Conservation (phyloP, 2,888 invertebrate genomes). For the Pediacus dermestoides region DNA sequence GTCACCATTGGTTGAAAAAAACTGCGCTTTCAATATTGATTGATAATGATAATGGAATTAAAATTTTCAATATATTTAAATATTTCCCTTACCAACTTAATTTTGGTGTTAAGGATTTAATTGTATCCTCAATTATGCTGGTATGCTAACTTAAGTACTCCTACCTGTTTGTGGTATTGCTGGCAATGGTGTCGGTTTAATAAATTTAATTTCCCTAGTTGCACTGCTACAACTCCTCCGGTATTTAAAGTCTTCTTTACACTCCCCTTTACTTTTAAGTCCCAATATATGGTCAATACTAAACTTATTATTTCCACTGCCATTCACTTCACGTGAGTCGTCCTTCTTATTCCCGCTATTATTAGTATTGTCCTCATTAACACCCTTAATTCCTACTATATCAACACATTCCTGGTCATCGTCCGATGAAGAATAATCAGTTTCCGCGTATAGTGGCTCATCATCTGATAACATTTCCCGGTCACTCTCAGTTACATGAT, state of each 20-base stretch:
- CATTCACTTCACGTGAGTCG: slow-evolving; percentile 25
- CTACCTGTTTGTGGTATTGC: slow-evolving; percentile 22
- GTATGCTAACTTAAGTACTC: too few relatives aligned
- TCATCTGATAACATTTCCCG: slow-evolving; percentile 23
- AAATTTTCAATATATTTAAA: too few relatives aligned
- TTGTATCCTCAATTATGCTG: too few relatives aligned
- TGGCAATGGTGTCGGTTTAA: slow-evolving; percentile 43
- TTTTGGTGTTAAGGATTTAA: too few relatives aligned
- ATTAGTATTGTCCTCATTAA: not conserved
- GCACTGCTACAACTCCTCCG: slow-evolving; percentile 15
- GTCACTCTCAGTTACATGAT: slow-evolving; percentile 21
- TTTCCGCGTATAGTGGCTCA: slow-evolving; percentile 26
- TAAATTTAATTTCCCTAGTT: slow-evolving; percentile 36
- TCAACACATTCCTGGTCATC: slow-evolving; percentile 31
- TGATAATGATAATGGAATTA: too few relatives aligned
- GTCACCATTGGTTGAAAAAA: too few relatives aligned
- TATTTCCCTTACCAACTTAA: too few relatives aligned
- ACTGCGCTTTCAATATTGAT: too few relatives aligned
- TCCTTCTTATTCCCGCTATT: slow-evolving; percentile 20
- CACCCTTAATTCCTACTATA: slow-evolving; percentile 1
- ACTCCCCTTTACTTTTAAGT: slow-evolving; percentile 23
- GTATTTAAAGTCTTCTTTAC: slow-evolving; percentile 14
- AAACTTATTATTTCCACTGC: slow-evolving; percentile 43
- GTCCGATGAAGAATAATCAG: slow-evolving; percentile 30
- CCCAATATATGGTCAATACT: slow-evolving; percentile 49